Evolutionary conservation across 2,113 vertebrate genomes (phyloP).

Genomic region (Hystrix brachyura): DNA sequence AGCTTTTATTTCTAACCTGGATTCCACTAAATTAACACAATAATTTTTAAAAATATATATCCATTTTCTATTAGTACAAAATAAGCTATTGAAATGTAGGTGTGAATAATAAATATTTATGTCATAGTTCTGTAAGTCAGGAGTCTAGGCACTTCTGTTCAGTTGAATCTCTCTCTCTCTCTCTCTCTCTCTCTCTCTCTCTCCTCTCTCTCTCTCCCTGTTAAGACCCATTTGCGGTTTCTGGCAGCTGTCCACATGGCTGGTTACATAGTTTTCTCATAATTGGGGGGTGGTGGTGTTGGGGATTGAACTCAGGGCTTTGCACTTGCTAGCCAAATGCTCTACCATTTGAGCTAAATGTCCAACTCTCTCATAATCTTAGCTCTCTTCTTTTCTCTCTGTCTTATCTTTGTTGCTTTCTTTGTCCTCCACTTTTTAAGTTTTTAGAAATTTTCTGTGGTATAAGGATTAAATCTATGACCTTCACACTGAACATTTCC

Average conservation of each 20-base stretch:
- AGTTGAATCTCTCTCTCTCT: not conserved
- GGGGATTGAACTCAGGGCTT: too few species aligned
- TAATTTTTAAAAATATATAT: not conserved
- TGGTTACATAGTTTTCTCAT: fast-evolving
- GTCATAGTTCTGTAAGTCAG: not conserved
- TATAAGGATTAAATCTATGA: not conserved
- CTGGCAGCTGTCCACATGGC: too few species aligned
- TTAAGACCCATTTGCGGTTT: not conserved
- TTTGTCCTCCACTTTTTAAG: not conserved
- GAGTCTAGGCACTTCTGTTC: not conserved
- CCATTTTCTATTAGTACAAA: not conserved
- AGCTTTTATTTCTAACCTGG: not conserved
- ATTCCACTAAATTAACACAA: not conserved
- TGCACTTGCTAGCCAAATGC: too few species aligned
- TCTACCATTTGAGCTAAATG: too few species aligned
- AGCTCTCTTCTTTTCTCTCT: not conserved
- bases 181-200: not conserved
- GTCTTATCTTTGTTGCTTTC: not conserved
- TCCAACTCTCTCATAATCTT: not conserved
- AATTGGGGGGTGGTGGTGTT: too few species aligned
- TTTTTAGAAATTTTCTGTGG: not conserved
- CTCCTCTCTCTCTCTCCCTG: not conserved
- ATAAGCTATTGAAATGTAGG: not conserved
- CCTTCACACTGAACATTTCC: not conserved
- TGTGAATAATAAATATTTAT: not conserved